Evolutionary conservation across 2,888 invertebrate genomes (phyloP), one percentile per base, ranked within the genome.

Genomic region (Drosophila prolongata): DNA sequence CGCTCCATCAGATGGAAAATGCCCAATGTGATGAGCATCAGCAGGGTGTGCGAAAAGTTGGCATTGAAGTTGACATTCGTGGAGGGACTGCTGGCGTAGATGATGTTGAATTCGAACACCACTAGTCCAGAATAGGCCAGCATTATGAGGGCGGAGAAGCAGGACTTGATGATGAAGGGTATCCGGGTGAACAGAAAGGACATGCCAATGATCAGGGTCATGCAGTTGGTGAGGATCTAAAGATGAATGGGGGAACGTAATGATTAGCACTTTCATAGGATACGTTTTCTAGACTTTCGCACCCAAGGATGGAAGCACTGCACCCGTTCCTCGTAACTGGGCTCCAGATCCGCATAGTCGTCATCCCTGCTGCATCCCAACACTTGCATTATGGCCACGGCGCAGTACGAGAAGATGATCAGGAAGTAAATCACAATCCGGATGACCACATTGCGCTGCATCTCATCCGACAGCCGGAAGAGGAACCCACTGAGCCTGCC

Each of bases 1-100:
- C 98, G 94, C 91, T 98, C 98, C 79, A 98, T 95, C 79, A 97
- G 93, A 90, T 97, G 97, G 19, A 98, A 93, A 1, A 96, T 95
- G 35, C 96, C 91, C 14, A 96, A 95, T 35, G 97, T 94, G 71
- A 96, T 95, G 0, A 95, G 90, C 3, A 97, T 94, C 46, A 95
- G 95, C 64, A 97, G 92, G 6, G 96, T 94, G 87, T 97, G 97
- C 0, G 96, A 95, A 34, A 95, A 91, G 86, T 95, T 93, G 0
- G 96, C 94, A 78, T 95, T 94, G 57, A 97, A 90, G 9, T 94
- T 93, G 11, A 95, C 94, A 91, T 96, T 96, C 93, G 95, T 95
- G 0, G 95, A 94, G 6, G 95, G 94, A 76, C 95, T 95, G 13
- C 92, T 90, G 92, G 95, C 92, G 49, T 94, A 94, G 46, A 94